A percentile compares a stretch with the other conserved stretches of the same genome.
phyloP scores from a whole-genome alignment of 2,888 invertebrate genomes.

The Lasioglossum marginatum region DNA sequence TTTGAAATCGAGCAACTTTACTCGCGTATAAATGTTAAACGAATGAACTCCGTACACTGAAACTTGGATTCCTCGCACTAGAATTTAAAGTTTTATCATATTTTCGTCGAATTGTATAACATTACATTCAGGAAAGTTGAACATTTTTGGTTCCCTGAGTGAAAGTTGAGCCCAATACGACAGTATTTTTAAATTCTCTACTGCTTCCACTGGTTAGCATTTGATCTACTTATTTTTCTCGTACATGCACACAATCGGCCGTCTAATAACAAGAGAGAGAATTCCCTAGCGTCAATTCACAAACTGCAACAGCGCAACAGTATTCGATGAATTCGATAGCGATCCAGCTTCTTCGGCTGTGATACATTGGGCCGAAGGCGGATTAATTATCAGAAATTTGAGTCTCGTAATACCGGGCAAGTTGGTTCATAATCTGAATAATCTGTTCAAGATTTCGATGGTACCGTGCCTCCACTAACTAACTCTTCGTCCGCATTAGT shows the following conservation, averaged over 20 bases:
- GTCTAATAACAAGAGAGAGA: too few species aligned
- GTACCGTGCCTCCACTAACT: neutral
- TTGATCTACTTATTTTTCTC: neutral
- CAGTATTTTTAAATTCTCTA: too few species aligned
- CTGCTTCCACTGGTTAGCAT: neutral
- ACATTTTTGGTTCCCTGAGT: too few species aligned
- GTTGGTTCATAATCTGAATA: neutral
- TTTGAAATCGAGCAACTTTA: too few species aligned
- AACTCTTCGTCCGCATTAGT: constrained; percentile 15
- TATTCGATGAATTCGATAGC: constrained; percentile 9
- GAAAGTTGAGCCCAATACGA: too few species aligned
- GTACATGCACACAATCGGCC: neutral
- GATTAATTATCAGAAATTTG: constrained; percentile 9
- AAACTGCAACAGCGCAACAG: neutral
- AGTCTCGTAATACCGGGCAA: neutral
- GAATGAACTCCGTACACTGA: too few species aligned
- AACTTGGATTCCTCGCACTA: too few species aligned
- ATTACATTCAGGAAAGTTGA: too few species aligned
- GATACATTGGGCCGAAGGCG: neutral
- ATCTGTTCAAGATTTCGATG: constrained; percentile 7
- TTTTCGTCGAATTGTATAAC: too few species aligned
- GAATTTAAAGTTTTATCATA: too few species aligned
- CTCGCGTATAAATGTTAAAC: too few species aligned
- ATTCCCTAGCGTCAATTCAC: neutral
- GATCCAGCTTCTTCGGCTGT: neutral